Evolutionary conservation across 1,140 invertebrate species (phyloP), one percentile per base, ranked within the genome.

Genomic region (Listronotus bonariensis): DNA sequence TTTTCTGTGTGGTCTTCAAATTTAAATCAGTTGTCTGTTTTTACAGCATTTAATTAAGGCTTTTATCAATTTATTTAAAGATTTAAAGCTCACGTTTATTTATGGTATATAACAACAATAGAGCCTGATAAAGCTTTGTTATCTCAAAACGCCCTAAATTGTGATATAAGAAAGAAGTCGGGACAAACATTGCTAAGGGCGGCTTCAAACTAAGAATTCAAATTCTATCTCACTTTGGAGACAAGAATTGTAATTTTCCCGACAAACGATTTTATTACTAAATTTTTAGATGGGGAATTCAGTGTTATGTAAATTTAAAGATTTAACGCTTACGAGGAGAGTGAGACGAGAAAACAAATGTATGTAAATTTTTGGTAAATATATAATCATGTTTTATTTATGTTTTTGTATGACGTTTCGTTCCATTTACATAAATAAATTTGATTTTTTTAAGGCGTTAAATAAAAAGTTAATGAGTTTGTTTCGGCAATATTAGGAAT

Each of bases 121-220:
- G 0, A 11, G 6, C 7, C 17, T 54, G 52, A 40, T 51, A 20
- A 51, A 40, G 14, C 34, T 14, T 40, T 54, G 52, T 40, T 9
- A 54, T 54, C 52, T 54, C 8, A 17, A 41, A 36, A 10, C 36
- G 52, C 1, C 52, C 52, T 17, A 54, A 52, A 54, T 54, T 20
- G 52, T 32, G 10, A 17, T 32, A 54, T 54, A 54, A 54, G 52
- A 32, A 40, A 38, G 52, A 41, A 18, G 36, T 38, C 12, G 8
- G 36, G 31, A 40, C 38, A 54, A 54, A 54, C 36, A 14, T 3
- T 11, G 52, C 52, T 14, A 17, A 36, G 12, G 32, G 52, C 52
- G 34, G 38, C 38, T 54, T 54, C 11, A 54, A 15, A 46, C 14
- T 40, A 4, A 17, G 38, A 40, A 41, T 40, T 38, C 34, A 54